A percentile compares a stretch with the other conserved stretches of the same genome.
phyloP scores from a whole-genome alignment of 2,888 invertebrate species.

The Drosophila meridiana region DNA sequence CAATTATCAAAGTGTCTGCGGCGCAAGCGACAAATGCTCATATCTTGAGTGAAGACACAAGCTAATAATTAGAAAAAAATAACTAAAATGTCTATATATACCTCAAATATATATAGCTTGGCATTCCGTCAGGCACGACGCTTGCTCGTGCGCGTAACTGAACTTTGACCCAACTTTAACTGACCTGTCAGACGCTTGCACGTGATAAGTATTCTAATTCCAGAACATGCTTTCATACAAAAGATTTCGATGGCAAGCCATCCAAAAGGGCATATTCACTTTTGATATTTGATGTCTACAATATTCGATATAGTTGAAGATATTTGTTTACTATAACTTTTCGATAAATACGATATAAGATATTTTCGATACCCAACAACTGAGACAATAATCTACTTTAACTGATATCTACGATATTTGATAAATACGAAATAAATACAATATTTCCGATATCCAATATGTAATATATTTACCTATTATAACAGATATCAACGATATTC shows the following conservation, averaged over 20 bases:
- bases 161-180: neutral
- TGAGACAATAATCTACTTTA: too few relatives aligned
- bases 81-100: constrained; percentile 6
- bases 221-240: neutral
- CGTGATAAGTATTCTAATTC: constrained; percentile 5
- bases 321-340: neutral
- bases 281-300: neutral
- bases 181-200: constrained; percentile 1
- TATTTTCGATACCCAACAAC: neutral
- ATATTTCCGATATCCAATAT: neutral
- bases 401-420: neutral
- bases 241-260: neutral
- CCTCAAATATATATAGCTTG: neutral
- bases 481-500: neutral
- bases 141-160: constrained; percentile 17
- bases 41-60: constrained; percentile 27
- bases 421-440: neutral
- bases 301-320: neutral
- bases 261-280: neutral
- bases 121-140: constrained; percentile 19
- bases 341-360: neutral
- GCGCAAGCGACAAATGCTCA: constrained; percentile 19
- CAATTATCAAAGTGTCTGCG: constrained; percentile 31
- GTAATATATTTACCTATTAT: neutral
- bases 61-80: constrained; percentile 22